Evolutionary conservation across 2,113 vertebrate genomes (phyloP).

Genomic region (Crotophaga sulcirostris): DNA sequence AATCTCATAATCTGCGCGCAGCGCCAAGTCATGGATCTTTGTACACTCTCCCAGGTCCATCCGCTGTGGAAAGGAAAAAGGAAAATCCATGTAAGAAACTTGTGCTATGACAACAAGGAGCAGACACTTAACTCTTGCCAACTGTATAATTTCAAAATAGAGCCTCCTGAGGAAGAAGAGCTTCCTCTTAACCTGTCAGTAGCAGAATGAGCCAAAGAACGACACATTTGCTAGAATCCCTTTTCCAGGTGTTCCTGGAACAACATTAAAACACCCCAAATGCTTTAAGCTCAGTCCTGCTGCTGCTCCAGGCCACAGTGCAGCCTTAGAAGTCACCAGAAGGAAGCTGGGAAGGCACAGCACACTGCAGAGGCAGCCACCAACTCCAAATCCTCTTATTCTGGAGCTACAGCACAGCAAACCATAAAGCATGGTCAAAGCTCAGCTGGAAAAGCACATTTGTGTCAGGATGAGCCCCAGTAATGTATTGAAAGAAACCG

Average conservation of each 20-base stretch:
- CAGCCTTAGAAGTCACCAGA: not conserved
- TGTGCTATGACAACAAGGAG: not conserved
- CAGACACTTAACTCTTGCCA: not conserved
- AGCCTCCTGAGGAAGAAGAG: not conserved
- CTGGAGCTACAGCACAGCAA: not conserved
- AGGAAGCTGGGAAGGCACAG: not conserved
- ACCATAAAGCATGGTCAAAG: not conserved
- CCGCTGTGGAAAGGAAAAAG: conserved; percentile 76
- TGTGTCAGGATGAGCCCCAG: not conserved
- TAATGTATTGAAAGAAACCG: not conserved
- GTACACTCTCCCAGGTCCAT: conserved; percentile 99
- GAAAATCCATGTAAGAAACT: not conserved
- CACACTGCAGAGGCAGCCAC: not conserved
- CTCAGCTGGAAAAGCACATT: not conserved
- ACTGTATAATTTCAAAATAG: not conserved
- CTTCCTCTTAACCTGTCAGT: not conserved
- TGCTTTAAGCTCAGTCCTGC: not conserved
- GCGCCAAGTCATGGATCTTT: conserved; percentile 98
- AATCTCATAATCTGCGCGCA: conserved; percentile 98
- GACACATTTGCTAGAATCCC: not conserved
- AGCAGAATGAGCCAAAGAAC: not conserved
- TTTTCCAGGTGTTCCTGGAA: not conserved
- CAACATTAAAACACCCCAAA: not conserved
- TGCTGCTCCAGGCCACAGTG: not conserved
- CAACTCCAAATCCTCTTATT: not conserved